phyloP scores from a whole-genome alignment of 2,888 invertebrate genomes.

The Drosophila putrida region DNA sequence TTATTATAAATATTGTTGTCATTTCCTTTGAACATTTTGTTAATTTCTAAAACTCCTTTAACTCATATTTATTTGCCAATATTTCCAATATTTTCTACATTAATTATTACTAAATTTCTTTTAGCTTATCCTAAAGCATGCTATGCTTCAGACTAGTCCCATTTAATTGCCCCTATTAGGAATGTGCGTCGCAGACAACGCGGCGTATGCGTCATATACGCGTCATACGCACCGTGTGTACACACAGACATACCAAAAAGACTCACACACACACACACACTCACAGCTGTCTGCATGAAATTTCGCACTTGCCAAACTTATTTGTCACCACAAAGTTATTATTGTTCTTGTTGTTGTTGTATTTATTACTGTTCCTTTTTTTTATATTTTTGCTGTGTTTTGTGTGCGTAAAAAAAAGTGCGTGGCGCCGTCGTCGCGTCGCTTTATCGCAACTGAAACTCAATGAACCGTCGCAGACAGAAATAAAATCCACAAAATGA shows the following conservation, averaged over 20 bases:
- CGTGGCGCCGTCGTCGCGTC: slow-evolving; percentile 48
- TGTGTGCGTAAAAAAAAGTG: slow-evolving; percentile 63
- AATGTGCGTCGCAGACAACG: slow-evolving; percentile 61
- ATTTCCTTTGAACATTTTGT: neutral
- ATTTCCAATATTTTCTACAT: neutral
- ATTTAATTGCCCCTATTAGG: slow-evolving; percentile 28
- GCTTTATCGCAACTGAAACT: slow-evolving; percentile 59
- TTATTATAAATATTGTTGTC: neutral
- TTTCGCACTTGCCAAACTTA: slow-evolving; percentile 59
- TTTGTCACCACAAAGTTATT: slow-evolving; percentile 20
- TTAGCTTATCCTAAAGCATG: slow-evolving; percentile 13
- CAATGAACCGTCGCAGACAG: slow-evolving; percentile 59
- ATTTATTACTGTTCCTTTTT: slow-evolving; percentile 17
- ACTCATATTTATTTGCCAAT: neutral
- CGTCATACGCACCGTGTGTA: slow-evolving; percentile 45
- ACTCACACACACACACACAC: slow-evolving; percentile 17
- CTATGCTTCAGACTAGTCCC: slow-evolving; percentile 5
- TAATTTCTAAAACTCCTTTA: no score
- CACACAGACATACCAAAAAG: slow-evolving; percentile 7
- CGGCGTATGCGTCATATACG: slow-evolving; percentile 65
- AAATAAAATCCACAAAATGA: slow-evolving; percentile 34
- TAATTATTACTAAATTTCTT: slow-evolving; percentile 1
- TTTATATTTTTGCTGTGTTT: slow-evolving; percentile 3
- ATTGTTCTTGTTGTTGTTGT: slow-evolving; percentile 14
- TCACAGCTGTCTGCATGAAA: slow-evolving; percentile 51